These are phyloP conservation scores for Troilus luridus DNA, from an alignment of 2,888 invertebrate species.

Conservation along the genomic window DNA sequence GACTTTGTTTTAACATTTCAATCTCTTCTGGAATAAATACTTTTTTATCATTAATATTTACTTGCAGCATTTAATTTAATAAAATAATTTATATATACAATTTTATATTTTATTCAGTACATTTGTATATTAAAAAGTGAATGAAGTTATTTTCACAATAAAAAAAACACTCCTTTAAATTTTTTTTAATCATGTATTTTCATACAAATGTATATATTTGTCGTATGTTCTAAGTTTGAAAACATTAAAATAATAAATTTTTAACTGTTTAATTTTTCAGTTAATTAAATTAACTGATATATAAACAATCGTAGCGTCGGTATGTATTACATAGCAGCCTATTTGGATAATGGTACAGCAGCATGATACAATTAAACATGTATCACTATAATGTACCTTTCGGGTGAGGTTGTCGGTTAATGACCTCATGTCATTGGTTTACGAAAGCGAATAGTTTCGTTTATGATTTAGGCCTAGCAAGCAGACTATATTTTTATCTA, in stretches of 20 bases:
- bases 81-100: background rate
- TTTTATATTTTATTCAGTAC: too few species aligned
- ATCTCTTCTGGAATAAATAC: background rate
- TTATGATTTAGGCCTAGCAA: background rate
- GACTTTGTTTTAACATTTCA: background rate
- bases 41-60: background rate
- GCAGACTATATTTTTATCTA: conserved; percentile 10
- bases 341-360: background rate
- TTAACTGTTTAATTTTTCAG: background rate
- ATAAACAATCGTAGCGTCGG: background rate
- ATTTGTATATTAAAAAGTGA: too few species aligned
- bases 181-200: background rate
- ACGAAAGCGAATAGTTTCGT: background rate
- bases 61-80: background rate
- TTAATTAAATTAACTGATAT: background rate
- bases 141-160: background rate
- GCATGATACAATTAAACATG: background rate
- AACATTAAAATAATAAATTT: background rate
- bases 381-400: background rate
- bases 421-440: background rate
- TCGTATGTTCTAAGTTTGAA: too few species aligned
- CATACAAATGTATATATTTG: background rate
- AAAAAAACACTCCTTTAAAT: background rate
- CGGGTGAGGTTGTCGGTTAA: background rate
- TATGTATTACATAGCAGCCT: background rate